Evolutionary conservation across 2,888 invertebrate genomes (phyloP).

Genomic region (Megamerina dolium): DNA sequence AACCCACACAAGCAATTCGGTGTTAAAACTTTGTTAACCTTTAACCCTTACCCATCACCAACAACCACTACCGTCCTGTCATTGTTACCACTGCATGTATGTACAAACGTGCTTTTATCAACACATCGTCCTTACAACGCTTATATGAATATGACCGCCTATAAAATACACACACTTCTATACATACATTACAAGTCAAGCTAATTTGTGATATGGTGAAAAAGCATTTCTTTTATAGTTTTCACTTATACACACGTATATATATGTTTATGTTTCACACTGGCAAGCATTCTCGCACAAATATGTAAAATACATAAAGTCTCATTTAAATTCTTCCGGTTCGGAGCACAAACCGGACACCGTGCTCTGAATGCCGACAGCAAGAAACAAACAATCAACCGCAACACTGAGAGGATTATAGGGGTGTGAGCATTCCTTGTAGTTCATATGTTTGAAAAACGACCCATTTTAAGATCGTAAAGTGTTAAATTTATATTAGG

Average conservation of each 20-base stretch:
- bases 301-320: too few relatives aligned
- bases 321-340: constrained; percentile 17
- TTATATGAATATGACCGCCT: background rate
- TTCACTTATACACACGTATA: background rate
- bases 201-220: constrained; percentile 10
- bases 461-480: constrained; percentile 1
- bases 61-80: constrained; percentile 1
- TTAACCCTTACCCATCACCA: constrained; percentile 27
- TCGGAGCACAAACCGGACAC: constrained; percentile 15
- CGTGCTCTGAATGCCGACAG: constrained; percentile 4
- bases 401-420: too few relatives aligned
- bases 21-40: constrained; percentile 39
- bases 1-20: constrained; percentile 39
- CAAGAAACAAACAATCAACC: constrained; percentile 1
- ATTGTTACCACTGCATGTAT: constrained; percentile 6
- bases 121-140: background rate
- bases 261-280: too few relatives aligned
- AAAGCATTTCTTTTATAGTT: constrained; percentile 1
- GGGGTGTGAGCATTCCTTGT: constrained; percentile 9
- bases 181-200: constrained; percentile 1
- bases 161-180: background rate
- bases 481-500: constrained; percentile 10
- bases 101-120: background rate
- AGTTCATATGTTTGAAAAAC: constrained; percentile 1
- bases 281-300: too few relatives aligned